A percentile compares a stretch with the other conserved stretches of the same genome.
phyloP scores from a whole-genome alignment of 64 coral and sea anemone genomes.

The Stichodactyla helianthus region DNA sequence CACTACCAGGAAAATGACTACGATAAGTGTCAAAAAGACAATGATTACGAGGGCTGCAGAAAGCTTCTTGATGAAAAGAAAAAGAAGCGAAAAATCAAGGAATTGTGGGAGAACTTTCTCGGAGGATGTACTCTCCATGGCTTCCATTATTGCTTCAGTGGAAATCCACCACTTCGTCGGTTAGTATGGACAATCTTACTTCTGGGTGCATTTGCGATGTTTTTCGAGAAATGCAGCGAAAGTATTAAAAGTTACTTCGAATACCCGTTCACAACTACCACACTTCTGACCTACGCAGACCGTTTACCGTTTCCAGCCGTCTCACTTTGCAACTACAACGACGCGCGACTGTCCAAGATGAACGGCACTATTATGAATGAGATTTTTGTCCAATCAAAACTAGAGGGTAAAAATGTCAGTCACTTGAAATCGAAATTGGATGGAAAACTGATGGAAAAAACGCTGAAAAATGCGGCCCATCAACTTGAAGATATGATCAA shows the following conservation, averaged over 20 bases:
- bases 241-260: slow-evolving; percentile 70
- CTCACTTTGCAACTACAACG: slow-evolving; percentile 82
- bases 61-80: slow-evolving; percentile 60
- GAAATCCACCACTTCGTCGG: slow-evolving; percentile 66
- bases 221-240: slow-evolving; percentile 81
- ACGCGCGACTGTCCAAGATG: slow-evolving; percentile 75
- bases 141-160: slow-evolving; percentile 80
- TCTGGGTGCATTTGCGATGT: slow-evolving; percentile 67
- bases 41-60: slow-evolving; percentile 54
- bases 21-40: slow-evolving; percentile 42
- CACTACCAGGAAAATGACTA: slow-evolving; percentile 48
- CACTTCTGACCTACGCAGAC: slow-evolving; percentile 64
- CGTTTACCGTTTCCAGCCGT: slow-evolving; percentile 70
- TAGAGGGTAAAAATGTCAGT: slow-evolving; percentile 43
- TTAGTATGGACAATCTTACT: slow-evolving; percentile 74
- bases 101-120: slow-evolving; percentile 67
- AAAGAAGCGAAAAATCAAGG: slow-evolving; percentile 64
- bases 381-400: slow-evolving; percentile 7
- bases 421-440: slow-evolving; percentile 17
- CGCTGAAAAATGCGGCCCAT: slow-evolving; percentile 49
- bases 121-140: slow-evolving; percentile 71
- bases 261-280: slow-evolving; percentile 85
- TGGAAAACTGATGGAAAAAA: slow-evolving; percentile 52
- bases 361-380: slow-evolving; percentile 69
- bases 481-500: slow-evolving; percentile 66